Conservation (phyloP, 2,797 vertebrate genomes). For the Gymnoscopelus microlampas region DNA sequence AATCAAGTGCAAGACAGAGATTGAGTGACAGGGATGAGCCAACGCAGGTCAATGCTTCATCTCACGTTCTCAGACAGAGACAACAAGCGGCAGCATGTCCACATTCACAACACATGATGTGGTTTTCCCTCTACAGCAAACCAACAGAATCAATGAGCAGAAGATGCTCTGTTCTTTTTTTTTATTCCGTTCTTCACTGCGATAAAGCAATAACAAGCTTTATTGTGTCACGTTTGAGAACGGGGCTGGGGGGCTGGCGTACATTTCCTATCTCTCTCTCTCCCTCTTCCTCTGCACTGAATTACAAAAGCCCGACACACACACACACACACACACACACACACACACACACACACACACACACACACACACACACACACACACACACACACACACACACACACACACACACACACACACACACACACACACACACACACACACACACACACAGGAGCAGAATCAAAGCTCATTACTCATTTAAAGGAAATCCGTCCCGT, state of each 20-base stretch:
- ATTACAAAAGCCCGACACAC: neutral
- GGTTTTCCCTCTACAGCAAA: constrained; percentile 18
- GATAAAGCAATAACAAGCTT: constrained; percentile 10
- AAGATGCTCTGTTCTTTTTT: constrained; percentile 6
- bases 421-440: neutral
- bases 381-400: neutral
- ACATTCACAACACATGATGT: too few species aligned
- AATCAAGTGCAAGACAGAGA: too few species aligned
- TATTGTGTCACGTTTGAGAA: constrained; percentile 21
- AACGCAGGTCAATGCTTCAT: too few species aligned
- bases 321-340: neutral
- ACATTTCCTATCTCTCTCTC: neutral
- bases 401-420: neutral
- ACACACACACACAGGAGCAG: neutral
- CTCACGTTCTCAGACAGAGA: too few species aligned
- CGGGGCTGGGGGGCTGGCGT: neutral
- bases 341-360: neutral
- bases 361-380: neutral
- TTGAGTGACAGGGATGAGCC: too few species aligned
- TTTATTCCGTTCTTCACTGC: neutral
- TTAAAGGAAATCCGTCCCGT: constrained; percentile 9
- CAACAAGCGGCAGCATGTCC: too few species aligned
- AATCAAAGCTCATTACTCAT: neutral
- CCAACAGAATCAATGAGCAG: constrained; percentile 22
- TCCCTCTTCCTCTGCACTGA: constrained; percentile 7